Percentiles rank a stretch among this genome's conserved stretches.
Evolutionary conservation across 1,140 invertebrate genomes (phyloP).

Genomic region (Microplitis demolitor): DNA sequence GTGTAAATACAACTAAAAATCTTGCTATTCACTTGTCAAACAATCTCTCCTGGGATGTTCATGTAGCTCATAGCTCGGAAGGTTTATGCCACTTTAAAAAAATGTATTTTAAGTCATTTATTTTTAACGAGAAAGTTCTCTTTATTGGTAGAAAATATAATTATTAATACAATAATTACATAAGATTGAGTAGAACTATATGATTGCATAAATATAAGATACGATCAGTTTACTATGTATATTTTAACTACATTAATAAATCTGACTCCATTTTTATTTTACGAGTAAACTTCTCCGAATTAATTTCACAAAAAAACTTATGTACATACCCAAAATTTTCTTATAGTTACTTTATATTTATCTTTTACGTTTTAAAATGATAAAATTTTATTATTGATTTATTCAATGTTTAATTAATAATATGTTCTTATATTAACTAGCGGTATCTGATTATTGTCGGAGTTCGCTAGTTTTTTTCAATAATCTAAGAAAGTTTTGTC

Average conservation of each 20-base stretch:
- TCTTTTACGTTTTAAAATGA: neutral
- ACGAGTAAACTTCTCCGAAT: neutral
- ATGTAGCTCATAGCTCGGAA: too few relatives aligned
- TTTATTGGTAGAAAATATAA: slow-evolving; percentile 62
- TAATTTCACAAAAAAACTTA: slow-evolving; percentile 18
- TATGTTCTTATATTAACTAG: neutral
- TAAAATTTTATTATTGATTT: neutral
- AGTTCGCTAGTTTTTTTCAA: neutral
- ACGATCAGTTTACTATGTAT: neutral
- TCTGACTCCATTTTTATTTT: neutral
- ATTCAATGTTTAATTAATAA: neutral
- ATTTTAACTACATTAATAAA: neutral
- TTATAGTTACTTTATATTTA: neutral
- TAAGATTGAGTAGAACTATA: slow-evolving; percentile 32
- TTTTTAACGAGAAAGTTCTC: slow-evolving; percentile 31
- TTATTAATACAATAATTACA: slow-evolving; percentile 50
- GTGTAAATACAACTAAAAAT: too few relatives aligned
- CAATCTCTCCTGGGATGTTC: too few relatives aligned
- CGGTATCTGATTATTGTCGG: slow-evolving; percentile 14
- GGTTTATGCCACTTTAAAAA: too few relatives aligned
- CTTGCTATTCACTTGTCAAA: too few relatives aligned
- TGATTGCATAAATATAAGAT: neutral
- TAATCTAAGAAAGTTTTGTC: neutral
- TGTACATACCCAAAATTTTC: slow-evolving; percentile 43
- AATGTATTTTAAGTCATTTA: too few relatives aligned